Evolutionary conservation across 2,797 vertebrate genomes (phyloP), one percentile per base, ranked within the genome.

Genomic region (Aselliscus stoliczkanus): DNA sequence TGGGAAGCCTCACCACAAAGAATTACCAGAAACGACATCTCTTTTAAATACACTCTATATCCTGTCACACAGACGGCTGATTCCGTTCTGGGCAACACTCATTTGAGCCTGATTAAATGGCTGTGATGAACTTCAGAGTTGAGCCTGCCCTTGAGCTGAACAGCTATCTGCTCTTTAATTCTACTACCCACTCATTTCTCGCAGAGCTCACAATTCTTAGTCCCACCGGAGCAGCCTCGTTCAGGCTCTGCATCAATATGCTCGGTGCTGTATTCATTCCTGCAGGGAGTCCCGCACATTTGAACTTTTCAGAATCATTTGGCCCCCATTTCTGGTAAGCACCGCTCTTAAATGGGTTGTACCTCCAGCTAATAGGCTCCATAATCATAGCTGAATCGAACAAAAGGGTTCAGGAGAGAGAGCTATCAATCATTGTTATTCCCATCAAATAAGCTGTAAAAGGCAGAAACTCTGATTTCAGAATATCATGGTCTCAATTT

Each of bases 271-370:
- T 98, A 98, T 98, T 98, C 98, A 98, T 98, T 99, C 97, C 98
- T 98, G 98, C 96, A 97, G 98, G 98, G 98, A 98, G 98, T 96
- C 97, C 89, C 89, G 98, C 97, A 98, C 97, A 98, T 98, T 97
- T 98, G 98, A 98, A 98, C 98, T 98, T 99, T 99, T 98, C 98
- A 98, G 98, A 98, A 98, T 98, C 98, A 98, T 98, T 98, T 98
- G 98, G 98, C 98, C 98, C 98, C 98, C 98, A 98, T 98, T 98
- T 98, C 98, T 96, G 97, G 98, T 97, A 98, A 98, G 98, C 98
- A 98, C 97, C 94, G 97, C 98, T 98, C 98, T 98, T 98, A 98
- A 98, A 98, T 94, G 98, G 98, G 98, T 97, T 98, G 98, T 98
- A 98, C 98, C 98, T 98, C 98, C 97, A 97, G 97, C 98, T 98